Base-by-base conservation (phyloP, 2,888 invertebrate species). In the Unio pictorum region DNA sequence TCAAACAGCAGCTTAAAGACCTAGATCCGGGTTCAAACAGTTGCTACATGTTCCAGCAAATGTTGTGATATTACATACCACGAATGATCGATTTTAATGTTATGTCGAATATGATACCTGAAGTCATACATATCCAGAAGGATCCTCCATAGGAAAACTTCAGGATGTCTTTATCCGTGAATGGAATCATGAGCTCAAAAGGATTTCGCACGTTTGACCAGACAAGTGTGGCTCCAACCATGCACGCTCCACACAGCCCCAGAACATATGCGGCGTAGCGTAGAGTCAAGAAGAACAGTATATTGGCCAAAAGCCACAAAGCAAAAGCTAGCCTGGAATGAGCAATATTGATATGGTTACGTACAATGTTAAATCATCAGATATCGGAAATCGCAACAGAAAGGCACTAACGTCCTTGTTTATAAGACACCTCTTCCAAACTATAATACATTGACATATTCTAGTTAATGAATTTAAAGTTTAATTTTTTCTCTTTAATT, bases 271-370 rank as follows among this genome's bases (percentile, higher is more conserved):
- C 92, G 1, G 92, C 92, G 73, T 92, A 92, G 17, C 91, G 88
- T 20, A 92, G 90, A 54, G 92, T 91, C 67, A 92, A 91, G 77
- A 91, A 90, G 78, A 92, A 91, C 64, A 93, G 85, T 69, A 93
- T 90, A 75, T 92, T 91, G 1, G 92, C 87, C 55, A 93, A 79
- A 20, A 93, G 73, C 93, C 93, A 93, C 60, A 91, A 88, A 8
- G 92, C 90, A 69, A 93, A 92, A 0, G 93, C 92, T 57, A 91
- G 82, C 91, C 92, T 92, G 63, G 20, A 70, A 63, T 54, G 20
- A 64, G 26, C 8, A 55, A 45, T 45, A 45, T 11, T 2, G 45
- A 45, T 11, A 2, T 2, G 1, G 45, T 11, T 45, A 45, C 11
- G 1, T 45, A 45, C 45, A 45, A 45, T 11, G 45, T 8, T 45